Evolutionary conservation across 2,888 invertebrate species (phyloP), one percentile per base, ranked within the genome.

Genomic region (Dryadula phaetusa): DNA sequence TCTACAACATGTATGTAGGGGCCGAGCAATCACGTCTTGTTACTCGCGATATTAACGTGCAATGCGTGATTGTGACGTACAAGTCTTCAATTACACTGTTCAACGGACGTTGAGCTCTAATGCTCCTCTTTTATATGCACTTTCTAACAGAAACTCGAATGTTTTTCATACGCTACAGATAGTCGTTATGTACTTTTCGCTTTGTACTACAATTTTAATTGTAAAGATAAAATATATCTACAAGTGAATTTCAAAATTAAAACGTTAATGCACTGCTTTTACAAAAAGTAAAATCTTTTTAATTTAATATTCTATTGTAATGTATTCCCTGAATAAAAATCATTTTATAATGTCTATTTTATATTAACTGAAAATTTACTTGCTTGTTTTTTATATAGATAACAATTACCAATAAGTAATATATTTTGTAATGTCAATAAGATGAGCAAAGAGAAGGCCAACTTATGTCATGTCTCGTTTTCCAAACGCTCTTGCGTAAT

Each of bases 71-170:
- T 67, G 69, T 69, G 67, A 67, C 64, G 64, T 67, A 69, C 58
- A 60, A 71, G 69, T 73, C 70, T 72, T 72, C 72, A 73, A 74
- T 75, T 72, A 72, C 70, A 70, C 63, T 60, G 72, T 69, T 77
- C 73, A 72, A 69, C 62, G 71, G 53, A 69, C 71, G 69, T 69
- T 71, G 46, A 73, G 75, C 73, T 79, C 76, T 66, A 71, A 66
- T 66, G 53, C 66, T 64, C 52, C 46, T 49, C 64, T 64, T 69
- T 69, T 69, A 58, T 58, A 67, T 69, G 58, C 64, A 71, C 71
- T 71, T 69, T 71, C 71, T 71, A 70, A 64, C 66, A 20, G 58
- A 64, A 62, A 46, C 40, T 58, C 54, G 64, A 46, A 22, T 44
- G 28, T 54, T 64, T 70, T 67, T 62, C 60, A 64, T 54, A 42